Percentiles rank a stretch among this genome's conserved stretches.
Conservation (phyloP, 2,113 vertebrate species). For the Tetrao urogallus region DNA sequence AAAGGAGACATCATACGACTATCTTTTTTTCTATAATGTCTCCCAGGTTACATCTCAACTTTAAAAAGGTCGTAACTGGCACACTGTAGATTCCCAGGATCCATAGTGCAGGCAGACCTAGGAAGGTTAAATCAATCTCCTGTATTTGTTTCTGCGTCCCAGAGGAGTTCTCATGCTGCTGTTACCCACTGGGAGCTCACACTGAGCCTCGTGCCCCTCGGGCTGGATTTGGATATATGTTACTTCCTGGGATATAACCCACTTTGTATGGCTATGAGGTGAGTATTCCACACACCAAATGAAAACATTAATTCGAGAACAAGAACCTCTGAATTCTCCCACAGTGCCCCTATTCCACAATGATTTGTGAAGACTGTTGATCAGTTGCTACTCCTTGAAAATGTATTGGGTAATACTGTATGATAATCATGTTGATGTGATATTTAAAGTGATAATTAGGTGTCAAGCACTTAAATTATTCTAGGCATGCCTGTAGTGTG, state of each 20-base stretch:
- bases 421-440: neutral
- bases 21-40: neutral
- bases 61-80: neutral
- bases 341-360: neutral
- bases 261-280: neutral
- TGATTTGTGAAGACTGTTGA: neutral
- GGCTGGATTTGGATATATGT: neutral
- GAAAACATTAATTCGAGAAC: neutral
- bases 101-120: fast-evolving
- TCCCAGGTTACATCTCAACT: neutral
- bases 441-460: neutral
- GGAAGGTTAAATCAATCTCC: neutral
- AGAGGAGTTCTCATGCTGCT: neutral
- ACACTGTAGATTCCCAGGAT: neutral
- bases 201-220: neutral
- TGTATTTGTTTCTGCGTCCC: neutral
- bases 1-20: neutral
- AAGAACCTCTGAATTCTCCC: neutral
- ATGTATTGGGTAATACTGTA: fast-evolving
- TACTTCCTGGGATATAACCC: neutral
- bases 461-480: neutral
- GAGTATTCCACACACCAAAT: neutral
- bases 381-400: neutral
- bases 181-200: neutral
- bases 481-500: neutral